Base-by-base conservation (phyloP, 2,797 vertebrate genomes). In the Taenioides sp. region DNA sequence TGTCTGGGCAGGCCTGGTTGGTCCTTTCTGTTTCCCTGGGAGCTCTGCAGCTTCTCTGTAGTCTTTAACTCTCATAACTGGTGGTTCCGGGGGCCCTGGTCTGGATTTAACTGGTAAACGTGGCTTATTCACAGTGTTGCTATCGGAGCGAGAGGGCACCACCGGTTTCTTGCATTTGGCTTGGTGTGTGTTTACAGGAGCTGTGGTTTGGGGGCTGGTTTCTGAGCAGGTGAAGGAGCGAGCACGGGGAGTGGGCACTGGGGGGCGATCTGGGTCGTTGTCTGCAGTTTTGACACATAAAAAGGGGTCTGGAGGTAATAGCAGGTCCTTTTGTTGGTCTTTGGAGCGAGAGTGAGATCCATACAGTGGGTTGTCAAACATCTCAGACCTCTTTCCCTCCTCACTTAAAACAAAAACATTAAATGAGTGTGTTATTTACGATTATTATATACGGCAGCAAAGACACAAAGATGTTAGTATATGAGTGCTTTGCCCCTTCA, bases 311-410 rank as follows among this genome's bases (percentile, higher is more conserved):
- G 84, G 90, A 31, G 87, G 82, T 14, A 67, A 49, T 0, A 72
- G 85, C 23, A 88, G 91, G 47, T 97, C 96, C 87, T 94, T 96
- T 47, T 92, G 79, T 1, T 93, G 94, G 55, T 97, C 96, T 69
- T 94, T 96, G 82, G 75, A 70, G 62, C 89, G 47, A 2, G 52
- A 34, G 0, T 61, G 69, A 34, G 93, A 85, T n/a, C 95, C 97
- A 0, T 99, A 99, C 0, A 99, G 92, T 0, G 97, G 98, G 85
- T 99, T 99, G 78, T 98, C 97, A n/a, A 99, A 96, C 97, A 99
- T 99, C 91, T 96, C 96, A 0, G 95, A 90, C 6, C 74, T 62
- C 37, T 79, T 88, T 0, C 82, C 87, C 1, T 94, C 92, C 20
- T 95, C 95, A 25, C 37, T 83, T 12, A 90, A 90, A 22, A 70